Percentiles rank a stretch among this genome's conserved stretches.
Conservation (phyloP, 2,888 invertebrate genomes). For the Drosophila testacea region DNA sequence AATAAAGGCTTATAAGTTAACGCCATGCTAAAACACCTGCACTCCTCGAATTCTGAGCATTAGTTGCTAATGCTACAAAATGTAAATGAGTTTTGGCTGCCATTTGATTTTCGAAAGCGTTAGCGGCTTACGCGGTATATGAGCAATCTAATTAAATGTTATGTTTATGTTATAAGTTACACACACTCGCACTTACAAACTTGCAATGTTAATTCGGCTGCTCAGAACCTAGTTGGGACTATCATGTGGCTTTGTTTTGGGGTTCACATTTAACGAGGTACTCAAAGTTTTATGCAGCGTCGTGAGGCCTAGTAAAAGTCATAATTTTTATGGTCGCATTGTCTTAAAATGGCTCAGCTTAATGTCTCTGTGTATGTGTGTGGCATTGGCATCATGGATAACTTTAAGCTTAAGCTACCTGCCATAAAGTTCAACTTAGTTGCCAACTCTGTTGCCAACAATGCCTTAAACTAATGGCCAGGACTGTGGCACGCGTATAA, state of each 20-base stretch:
- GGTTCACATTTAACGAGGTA: slow-evolving; percentile 62
- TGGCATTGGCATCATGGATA: slow-evolving; percentile 21
- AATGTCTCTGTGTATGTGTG: slow-evolving; percentile 27
- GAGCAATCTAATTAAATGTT: slow-evolving; percentile 74
- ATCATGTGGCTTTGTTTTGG: slow-evolving; percentile 39
- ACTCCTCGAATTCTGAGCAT: slow-evolving; percentile 6
- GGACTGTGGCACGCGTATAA: slow-evolving; percentile 52
- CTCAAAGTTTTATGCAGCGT: slow-evolving; percentile 59
- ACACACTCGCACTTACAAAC: slow-evolving; percentile 41
- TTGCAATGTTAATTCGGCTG: slow-evolving; percentile 51
- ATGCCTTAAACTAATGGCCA: slow-evolving; percentile 56
- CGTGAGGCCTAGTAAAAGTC: slow-evolving; percentile 50
- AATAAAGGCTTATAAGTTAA: slow-evolving; percentile 67
- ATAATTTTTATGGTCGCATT: slow-evolving; percentile 62
- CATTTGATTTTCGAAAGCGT: slow-evolving; percentile 39
- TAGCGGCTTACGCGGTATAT: slow-evolving; percentile 45
- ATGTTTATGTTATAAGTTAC: slow-evolving; percentile 55
- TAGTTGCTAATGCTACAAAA: slow-evolving; percentile 37
- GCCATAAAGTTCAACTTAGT: slow-evolving; percentile 54
- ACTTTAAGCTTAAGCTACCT: slow-evolving; percentile 56
- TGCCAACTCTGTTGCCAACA: slow-evolving; percentile 30
- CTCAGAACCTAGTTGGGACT: slow-evolving; percentile 35
- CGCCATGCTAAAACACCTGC: slow-evolving; percentile 42
- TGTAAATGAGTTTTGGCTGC: slow-evolving; percentile 56
- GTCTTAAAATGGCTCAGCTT: slow-evolving; percentile 48